Conservation (phyloP, 2,888 invertebrate species). For the Hirtodrosophila duncani region DNA sequence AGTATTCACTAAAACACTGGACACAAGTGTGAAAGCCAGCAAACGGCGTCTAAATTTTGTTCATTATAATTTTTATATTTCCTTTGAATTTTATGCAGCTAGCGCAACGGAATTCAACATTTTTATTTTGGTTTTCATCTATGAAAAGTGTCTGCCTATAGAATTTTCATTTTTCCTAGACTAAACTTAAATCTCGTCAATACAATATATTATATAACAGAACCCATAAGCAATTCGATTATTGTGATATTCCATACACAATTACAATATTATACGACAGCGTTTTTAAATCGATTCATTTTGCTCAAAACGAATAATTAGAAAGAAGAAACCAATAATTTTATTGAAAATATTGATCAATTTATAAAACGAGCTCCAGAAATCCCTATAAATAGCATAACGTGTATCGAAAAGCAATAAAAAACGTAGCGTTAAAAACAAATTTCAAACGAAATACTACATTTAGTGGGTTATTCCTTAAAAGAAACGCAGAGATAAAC, state of each 20-base stretch:
- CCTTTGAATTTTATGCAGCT: conserved; percentile 2
- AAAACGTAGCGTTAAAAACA: conserved; percentile 73
- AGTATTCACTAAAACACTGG: no score
- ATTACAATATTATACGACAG: conserved; percentile 9
- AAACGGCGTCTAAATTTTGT: no score
- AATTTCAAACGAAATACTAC: conserved; percentile 35
- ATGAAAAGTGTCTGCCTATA: neutral
- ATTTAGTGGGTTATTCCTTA: conserved; percentile 1
- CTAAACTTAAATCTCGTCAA: no score
- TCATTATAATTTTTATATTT: conserved; percentile 1
- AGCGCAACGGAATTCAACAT: neutral
- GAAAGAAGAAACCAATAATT: conserved; percentile 17
- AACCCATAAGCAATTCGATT: conserved; percentile 57
- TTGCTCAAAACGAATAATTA: conserved; percentile 74
- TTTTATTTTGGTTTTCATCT: neutral
- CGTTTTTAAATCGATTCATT: conserved; percentile 52
- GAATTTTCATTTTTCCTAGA: conserved; percentile 9
- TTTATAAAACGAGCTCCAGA: conserved; percentile 53
- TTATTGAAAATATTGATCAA: neutral
- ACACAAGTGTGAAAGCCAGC: no score
- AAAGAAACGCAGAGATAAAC: conserved; percentile 61
- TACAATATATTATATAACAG: conserved; percentile 28
- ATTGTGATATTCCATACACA: conserved; percentile 56
- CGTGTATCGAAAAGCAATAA: conserved; percentile 79
- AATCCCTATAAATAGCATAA: conserved; percentile 66